phyloP scores from a whole-genome alignment of 2,797 vertebrate genomes.

The Telmatherina bonti region DNA sequence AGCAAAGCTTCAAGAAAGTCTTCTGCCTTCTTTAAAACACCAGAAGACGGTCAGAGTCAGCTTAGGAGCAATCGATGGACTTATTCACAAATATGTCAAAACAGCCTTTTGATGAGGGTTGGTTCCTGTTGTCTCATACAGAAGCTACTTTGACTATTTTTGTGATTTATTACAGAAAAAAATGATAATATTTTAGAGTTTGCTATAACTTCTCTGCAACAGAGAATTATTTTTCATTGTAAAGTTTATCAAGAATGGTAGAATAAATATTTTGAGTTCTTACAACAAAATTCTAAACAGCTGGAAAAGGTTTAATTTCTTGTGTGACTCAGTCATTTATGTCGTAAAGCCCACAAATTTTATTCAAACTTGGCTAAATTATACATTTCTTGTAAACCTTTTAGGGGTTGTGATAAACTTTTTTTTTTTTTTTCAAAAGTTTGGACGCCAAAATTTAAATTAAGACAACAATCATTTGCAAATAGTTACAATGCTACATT shows the following conservation, averaged over 20 bases:
- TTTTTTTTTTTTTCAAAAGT: not conserved
- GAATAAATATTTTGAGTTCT: not conserved
- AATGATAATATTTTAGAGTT: not conserved
- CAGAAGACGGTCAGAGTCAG: conserved; percentile 83
- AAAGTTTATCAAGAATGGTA: not conserved
- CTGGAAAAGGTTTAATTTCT: too few species aligned
- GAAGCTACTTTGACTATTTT: not conserved
- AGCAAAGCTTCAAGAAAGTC: conserved; percentile 8
- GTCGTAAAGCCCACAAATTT: too few species aligned
- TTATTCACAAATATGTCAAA: conserved; percentile 91
- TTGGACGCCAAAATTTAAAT: not conserved
- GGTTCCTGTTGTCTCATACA: not conserved
- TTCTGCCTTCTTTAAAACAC: conserved; percentile 74
- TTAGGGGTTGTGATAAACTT: not conserved
- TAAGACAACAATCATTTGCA: too few species aligned
- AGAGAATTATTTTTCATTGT: conserved; percentile 1
- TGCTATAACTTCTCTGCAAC: not conserved
- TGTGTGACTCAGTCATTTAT: too few species aligned
- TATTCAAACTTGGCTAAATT: not conserved
- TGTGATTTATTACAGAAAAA: not conserved
- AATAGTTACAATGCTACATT: not conserved
- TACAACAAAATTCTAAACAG: too few species aligned
- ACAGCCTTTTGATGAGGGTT: conserved; percentile 26
- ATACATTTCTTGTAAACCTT: not conserved
- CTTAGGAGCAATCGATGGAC: conserved; percentile 89